Evolutionary conservation across 2,113 vertebrate species (phyloP).

Genomic region (Garra rufa): DNA sequence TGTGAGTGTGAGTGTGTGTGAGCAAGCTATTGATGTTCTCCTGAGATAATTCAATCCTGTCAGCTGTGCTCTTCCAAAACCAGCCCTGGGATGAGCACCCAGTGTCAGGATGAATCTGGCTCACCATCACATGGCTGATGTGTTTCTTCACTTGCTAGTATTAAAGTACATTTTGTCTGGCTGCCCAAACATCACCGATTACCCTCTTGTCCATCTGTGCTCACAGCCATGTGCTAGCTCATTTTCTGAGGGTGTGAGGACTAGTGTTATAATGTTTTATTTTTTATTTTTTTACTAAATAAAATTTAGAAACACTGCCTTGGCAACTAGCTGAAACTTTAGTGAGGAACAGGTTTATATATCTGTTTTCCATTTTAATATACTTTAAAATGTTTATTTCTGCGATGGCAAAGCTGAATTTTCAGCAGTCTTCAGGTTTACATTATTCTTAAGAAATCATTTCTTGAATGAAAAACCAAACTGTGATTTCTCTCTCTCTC

Average conservation of each 20-base stretch:
- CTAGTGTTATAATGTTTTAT: neutral
- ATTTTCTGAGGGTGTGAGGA: constrained; percentile 3
- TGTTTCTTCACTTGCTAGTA: constrained; percentile 27
- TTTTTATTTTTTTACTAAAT: neutral
- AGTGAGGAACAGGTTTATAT: neutral
- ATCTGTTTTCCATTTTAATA: neutral
- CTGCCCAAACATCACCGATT: constrained; percentile 30
- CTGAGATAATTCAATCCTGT: constrained; percentile 67
- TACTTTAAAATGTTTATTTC: neutral
- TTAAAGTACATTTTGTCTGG: constrained; percentile 9
- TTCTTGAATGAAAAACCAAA: too few relatives aligned
- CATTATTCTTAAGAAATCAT: too few relatives aligned
- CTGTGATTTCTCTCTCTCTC: too few relatives aligned
- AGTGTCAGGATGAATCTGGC: constrained; percentile 72
- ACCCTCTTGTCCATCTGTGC: constrained; percentile 43
- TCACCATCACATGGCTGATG: constrained; percentile 70
- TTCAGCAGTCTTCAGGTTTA: neutral
- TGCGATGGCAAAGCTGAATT: neutral
- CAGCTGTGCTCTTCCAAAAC: constrained; percentile 72
- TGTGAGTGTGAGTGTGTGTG: constrained; percentile 44
- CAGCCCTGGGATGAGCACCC: constrained; percentile 68
- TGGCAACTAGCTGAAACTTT: neutral
- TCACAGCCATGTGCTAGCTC: neutral
- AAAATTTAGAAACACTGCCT: neutral
- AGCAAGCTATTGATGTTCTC: constrained; percentile 3